Percentiles rank a stretch among this genome's conserved stretches.
phyloP scores from a whole-genome alignment of 2,113 vertebrate genomes.

The Lanius collurio region DNA sequence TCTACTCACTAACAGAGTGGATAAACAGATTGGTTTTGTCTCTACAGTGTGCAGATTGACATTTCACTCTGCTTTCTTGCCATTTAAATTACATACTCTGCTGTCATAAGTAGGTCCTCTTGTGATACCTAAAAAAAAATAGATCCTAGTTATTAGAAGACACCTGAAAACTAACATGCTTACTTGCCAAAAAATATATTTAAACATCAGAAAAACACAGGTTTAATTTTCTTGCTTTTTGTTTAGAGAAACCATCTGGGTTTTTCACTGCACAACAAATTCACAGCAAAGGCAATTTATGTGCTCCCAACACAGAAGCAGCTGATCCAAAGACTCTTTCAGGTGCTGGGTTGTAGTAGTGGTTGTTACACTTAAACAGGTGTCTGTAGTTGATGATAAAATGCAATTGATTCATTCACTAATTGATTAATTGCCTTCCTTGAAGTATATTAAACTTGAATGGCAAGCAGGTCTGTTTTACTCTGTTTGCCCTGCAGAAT shows the following conservation, averaged over 20 bases:
- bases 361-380: background rate
- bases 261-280: background rate
- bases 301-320: background rate
- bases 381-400: background rate
- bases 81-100: background rate
- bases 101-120: background rate
- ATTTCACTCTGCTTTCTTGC: conserved; percentile 2
- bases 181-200: background rate
- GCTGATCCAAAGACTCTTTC: background rate
- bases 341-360: background rate
- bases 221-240: background rate
- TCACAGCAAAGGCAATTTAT: background rate
- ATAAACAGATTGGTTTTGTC: background rate
- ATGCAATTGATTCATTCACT: background rate
- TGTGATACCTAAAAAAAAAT: background rate
- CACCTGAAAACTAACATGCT: background rate
- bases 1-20: background rate
- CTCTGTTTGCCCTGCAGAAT: background rate
- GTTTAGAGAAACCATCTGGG: background rate
- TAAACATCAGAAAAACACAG: background rate
- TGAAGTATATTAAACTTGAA: background rate
- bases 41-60: background rate
- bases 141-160: background rate
- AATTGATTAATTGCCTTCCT: background rate
- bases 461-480: background rate